A percentile compares a stretch with the other conserved stretches of the same genome.
Conservation (phyloP, 2,888 invertebrate species). For the Troglohyphantes excavatus region DNA sequence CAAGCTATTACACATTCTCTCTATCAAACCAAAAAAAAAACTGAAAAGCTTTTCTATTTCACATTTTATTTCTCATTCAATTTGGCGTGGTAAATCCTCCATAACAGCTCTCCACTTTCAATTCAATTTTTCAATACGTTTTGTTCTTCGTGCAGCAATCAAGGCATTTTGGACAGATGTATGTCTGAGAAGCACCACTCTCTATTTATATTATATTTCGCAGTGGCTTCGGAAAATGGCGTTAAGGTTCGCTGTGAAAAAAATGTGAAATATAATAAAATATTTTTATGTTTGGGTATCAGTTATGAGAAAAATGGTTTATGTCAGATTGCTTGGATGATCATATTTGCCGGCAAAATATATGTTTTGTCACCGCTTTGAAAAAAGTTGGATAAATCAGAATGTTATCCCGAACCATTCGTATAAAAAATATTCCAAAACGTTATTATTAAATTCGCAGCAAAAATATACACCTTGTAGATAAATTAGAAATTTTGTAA, state of each 20-base stretch:
- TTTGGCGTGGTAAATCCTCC: constrained; percentile 38
- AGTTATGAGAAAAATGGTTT: too few relatives aligned
- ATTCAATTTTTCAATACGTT: constrained; percentile 44
- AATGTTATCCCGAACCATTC: too few relatives aligned
- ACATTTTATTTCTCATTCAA: constrained; percentile 28
- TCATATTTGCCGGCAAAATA: too few relatives aligned
- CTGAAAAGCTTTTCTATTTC: background rate
- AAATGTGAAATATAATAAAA: constrained; percentile 7
- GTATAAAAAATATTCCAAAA: too few relatives aligned
- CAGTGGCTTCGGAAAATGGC: background rate
- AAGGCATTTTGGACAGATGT: constrained; percentile 26
- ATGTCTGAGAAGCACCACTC: background rate
- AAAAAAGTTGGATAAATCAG: too few relatives aligned
- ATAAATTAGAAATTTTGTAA: too few relatives aligned
- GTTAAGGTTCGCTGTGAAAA: background rate
- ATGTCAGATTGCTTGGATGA: too few relatives aligned
- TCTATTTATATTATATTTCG: background rate
- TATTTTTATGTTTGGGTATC: too few relatives aligned
- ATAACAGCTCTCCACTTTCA: constrained; percentile 16
- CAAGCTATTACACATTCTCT: constrained; percentile 3
- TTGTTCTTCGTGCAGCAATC: constrained; percentile 29
- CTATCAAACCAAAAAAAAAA: background rate
- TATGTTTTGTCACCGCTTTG: too few relatives aligned
- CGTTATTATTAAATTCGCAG: too few relatives aligned
- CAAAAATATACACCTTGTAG: too few relatives aligned